phyloP scores from a whole-genome alignment of 2,113 vertebrate genomes.

The Peromyscus polionotus region DNA sequence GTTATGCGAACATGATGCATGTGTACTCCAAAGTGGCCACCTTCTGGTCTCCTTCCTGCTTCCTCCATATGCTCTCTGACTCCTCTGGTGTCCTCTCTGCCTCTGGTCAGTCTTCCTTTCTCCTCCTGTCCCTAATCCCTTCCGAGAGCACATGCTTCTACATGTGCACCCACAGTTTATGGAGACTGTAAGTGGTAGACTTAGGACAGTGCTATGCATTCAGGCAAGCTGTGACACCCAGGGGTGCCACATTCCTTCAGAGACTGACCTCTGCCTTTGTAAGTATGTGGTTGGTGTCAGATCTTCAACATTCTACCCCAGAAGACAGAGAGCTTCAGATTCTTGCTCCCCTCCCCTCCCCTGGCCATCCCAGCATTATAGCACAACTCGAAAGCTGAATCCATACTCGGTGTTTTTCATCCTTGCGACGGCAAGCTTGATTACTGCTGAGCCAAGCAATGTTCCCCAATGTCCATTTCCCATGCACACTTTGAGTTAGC shows the following conservation, averaged over 20 bases:
- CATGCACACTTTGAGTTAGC: not conserved
- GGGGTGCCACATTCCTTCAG: not conserved
- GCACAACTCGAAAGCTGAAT: not conserved
- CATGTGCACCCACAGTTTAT: not conserved
- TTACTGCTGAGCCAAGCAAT: not conserved
- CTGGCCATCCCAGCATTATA: too few species aligned
- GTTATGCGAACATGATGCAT: fast-evolving
- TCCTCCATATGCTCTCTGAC: not conserved
- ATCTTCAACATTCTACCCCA: not conserved
- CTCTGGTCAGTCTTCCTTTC: not conserved
- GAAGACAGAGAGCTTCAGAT: not conserved
- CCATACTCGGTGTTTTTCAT: not conserved
- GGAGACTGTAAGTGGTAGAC: not conserved
- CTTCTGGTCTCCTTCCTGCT: not conserved
- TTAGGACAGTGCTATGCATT: not conserved
- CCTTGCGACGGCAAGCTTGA: not conserved
- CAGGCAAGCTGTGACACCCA: not conserved
- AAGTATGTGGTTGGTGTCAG: fast-evolving
- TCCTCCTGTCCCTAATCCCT: not conserved
- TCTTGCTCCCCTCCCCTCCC: not conserved
- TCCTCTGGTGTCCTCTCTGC: not conserved
- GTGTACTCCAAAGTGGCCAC: not conserved
- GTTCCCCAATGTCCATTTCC: too few species aligned
- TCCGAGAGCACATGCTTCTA: not conserved
- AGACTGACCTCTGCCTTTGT: not conserved